Conservation (phyloP, 2,797 vertebrate genomes). For the Anabacerthia variegaticeps region DNA sequence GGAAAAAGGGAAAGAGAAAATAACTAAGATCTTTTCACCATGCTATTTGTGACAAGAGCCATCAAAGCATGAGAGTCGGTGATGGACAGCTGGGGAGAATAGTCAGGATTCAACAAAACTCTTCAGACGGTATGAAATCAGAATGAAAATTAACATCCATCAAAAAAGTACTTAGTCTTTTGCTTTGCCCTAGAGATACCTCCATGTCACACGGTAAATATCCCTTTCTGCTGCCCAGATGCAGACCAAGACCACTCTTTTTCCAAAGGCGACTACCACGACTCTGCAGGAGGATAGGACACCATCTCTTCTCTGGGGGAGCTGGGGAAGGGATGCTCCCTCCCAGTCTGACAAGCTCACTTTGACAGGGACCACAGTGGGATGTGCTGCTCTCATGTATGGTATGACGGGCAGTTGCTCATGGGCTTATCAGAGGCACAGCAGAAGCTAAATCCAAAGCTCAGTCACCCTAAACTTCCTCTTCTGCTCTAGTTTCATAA, state of each 20-base stretch:
- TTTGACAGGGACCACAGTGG: not conserved
- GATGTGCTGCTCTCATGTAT: not conserved
- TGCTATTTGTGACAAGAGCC: not conserved
- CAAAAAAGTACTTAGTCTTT: not conserved
- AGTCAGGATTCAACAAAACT: not conserved
- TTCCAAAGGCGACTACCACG: not conserved
- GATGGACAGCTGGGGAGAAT: not conserved
- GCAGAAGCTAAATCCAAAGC: not conserved
- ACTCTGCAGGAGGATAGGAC: not conserved
- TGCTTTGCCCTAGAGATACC: not conserved
- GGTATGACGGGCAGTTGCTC: not conserved
- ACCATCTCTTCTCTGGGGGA: not conserved
- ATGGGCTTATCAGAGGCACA: not conserved
- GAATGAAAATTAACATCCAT: not conserved
- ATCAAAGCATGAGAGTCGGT: not conserved
- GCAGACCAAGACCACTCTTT: not conserved
- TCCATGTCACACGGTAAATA: not conserved
- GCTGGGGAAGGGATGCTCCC: not conserved
- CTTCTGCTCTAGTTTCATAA: not conserved
- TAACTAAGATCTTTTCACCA: not conserved
- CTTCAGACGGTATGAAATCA: not conserved
- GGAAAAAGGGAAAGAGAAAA: not conserved
- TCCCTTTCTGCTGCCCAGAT: not conserved
- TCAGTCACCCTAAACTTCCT: not conserved
- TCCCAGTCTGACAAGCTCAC: accelerated